Percentiles rank a stretch among this genome's conserved stretches.
These are phyloP conservation scores for Chydorus sphaericus DNA, from an alignment of 2,888 invertebrate genomes.

Conservation along the genomic window DNA sequence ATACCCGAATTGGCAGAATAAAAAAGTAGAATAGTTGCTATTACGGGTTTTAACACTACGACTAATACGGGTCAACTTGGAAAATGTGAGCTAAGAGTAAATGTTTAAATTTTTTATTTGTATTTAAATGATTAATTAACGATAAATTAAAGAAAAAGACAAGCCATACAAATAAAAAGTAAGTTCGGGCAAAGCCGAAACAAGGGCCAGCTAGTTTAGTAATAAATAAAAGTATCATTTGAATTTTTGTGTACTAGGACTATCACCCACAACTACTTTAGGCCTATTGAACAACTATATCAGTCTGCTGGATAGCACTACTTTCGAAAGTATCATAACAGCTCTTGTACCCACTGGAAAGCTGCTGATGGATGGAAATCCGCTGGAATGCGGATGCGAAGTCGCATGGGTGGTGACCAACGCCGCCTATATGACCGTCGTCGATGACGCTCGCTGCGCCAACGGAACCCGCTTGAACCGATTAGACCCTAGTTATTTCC, in stretches of 20 bases:
- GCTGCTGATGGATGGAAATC: conserved; percentile 11
- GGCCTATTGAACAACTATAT: conserved; percentile 9
- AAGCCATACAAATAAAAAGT: too few species aligned
- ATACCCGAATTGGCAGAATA: too few species aligned
- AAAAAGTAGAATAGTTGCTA: too few species aligned
- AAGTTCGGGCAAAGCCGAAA: too few species aligned
- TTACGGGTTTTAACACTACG: too few species aligned
- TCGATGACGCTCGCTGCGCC: conserved; percentile 9
- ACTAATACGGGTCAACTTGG: too few species aligned
- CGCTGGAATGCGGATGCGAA: conserved; percentile 8
- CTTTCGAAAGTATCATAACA: not conserved
- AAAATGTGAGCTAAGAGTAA: too few species aligned
- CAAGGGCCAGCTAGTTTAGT: too few species aligned
- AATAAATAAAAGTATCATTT: too few species aligned
- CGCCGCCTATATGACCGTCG: conserved; percentile 4
- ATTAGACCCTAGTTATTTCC: conserved; percentile 8
- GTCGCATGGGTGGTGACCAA: conserved; percentile 10
- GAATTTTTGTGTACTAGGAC: not conserved
- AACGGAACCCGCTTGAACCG: conserved; percentile 11
- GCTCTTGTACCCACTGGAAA: conserved; percentile 5
- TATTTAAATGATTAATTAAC: not conserved
- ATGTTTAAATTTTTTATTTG: not conserved
- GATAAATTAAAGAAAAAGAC: not conserved
- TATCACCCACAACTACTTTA: conserved; percentile 1
- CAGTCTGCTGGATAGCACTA: not conserved